These are phyloP conservation scores for Globia sparganii DNA, from an alignment of 2,888 invertebrate species.

Conservation along the genomic window DNA sequence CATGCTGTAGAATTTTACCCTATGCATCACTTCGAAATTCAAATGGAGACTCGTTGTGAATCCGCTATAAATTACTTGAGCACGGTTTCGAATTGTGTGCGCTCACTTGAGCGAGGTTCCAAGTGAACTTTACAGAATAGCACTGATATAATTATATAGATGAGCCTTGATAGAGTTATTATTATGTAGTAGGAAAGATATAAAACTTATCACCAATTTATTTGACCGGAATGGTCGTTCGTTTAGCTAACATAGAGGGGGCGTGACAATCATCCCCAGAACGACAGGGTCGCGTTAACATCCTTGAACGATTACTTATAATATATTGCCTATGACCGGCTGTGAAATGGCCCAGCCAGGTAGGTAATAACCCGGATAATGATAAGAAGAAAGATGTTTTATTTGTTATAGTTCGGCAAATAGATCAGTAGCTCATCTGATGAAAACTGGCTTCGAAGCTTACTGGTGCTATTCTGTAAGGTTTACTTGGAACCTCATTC, in stretches of 20 bases:
- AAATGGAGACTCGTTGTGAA: neutral
- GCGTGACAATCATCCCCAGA: slow-evolving; percentile 7
- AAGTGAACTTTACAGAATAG: neutral
- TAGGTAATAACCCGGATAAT: neutral
- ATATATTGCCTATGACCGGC: neutral
- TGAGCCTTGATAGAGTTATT: neutral
- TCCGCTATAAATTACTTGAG: neutral
- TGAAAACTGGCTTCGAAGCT: too few species aligned
- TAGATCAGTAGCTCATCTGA: too few species aligned
- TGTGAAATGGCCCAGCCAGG: slow-evolving; percentile 6
- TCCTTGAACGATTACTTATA: slow-evolving; percentile 28
- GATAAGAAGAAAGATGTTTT: slow-evolving; percentile 11
- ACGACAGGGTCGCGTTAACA: slow-evolving; percentile 3
- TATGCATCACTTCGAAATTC: neutral
- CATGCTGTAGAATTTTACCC: neutral
- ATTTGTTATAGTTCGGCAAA: too few species aligned
- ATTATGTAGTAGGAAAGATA: neutral
- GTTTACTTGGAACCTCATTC: neutral
- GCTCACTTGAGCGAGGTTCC: neutral
- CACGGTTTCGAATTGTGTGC: neutral
- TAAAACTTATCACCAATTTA: slow-evolving; percentile 19
- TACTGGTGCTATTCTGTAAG: neutral
- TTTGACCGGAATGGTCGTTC: slow-evolving; percentile 15
- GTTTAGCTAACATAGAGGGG: slow-evolving; percentile 18
- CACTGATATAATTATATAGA: neutral